Percentiles rank a stretch among this genome's conserved stretches.
Conservation (phyloP, 2,888 invertebrate genomes). For the Kryphioiulus occultus region DNA sequence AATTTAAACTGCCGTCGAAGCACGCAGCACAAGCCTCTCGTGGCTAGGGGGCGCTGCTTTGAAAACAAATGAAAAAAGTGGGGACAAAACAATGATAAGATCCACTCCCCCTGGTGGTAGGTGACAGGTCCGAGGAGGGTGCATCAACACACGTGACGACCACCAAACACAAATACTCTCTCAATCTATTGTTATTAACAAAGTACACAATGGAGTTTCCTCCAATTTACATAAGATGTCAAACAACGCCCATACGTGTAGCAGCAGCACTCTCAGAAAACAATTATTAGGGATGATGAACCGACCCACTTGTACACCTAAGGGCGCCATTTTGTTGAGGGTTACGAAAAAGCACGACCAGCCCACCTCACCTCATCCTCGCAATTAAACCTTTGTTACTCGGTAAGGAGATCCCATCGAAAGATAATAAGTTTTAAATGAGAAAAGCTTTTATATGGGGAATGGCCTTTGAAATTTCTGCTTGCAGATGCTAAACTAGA, state of each 20-base stretch:
- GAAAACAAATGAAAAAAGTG: neutral
- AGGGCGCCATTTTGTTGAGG: neutral
- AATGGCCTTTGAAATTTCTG: neutral
- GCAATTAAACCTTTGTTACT: constrained; percentile 20
- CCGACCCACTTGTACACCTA: neutral
- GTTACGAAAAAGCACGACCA: neutral
- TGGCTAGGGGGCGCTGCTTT: neutral
- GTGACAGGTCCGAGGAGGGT: neutral
- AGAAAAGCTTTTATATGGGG: neutral
- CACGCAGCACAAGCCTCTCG: neutral
- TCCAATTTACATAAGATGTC: neutral
- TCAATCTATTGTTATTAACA: neutral
- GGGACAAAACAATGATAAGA: constrained; percentile 11
- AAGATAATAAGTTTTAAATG: neutral
- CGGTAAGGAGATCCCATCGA: neutral
- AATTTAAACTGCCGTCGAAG: neutral
- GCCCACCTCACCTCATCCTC: neutral
- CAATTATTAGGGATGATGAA: constrained; percentile 21
- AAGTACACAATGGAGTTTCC: neutral
- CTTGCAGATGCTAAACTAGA: neutral
- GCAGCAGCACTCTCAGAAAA: neutral
- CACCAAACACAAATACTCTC: neutral
- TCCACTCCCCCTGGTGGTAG: constrained; percentile 1
- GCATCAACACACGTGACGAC: neutral
- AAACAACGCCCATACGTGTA: constrained; percentile 35